Conservation (phyloP, 2,113 vertebrate species). For the Ochotona curzoniae region DNA sequence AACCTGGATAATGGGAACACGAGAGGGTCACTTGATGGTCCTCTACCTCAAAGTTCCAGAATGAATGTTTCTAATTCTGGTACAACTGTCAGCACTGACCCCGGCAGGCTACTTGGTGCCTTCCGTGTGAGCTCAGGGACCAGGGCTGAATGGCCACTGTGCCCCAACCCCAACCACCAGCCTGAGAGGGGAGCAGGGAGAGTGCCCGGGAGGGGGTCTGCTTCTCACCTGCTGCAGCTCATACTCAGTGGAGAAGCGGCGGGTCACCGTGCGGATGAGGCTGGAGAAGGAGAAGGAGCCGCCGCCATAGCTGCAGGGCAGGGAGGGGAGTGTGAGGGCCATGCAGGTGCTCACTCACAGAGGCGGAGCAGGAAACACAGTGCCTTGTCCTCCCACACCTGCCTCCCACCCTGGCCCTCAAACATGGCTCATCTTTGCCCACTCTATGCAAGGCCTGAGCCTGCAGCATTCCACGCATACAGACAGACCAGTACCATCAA, state of each 20-base stretch:
- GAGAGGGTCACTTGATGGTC: neutral
- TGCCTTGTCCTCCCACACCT: neutral
- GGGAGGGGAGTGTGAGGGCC: neutral
- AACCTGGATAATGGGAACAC: neutral
- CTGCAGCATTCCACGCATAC: rapidly evolving
- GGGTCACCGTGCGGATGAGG: slow-evolving; percentile 87
- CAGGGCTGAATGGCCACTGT: no score
- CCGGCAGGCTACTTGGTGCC: neutral
- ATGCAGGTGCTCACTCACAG: no score
- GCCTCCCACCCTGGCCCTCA: neutral
- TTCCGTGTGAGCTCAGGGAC: neutral
- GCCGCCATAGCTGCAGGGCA: slow-evolving; percentile 88
- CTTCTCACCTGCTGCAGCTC: slow-evolving; percentile 92
- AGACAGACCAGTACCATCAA: rapidly evolving
- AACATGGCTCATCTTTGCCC: neutral
- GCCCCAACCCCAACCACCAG: neutral
- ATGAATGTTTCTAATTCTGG: neutral
- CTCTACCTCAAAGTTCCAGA: neutral
- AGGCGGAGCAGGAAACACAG: no score
- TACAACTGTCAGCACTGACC: neutral
- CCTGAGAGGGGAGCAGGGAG: neutral
- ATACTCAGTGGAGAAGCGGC: slow-evolving; percentile 88
- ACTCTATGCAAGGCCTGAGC: neutral
- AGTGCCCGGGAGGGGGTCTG: no score
- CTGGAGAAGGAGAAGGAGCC: slow-evolving; percentile 93